Evolutionary conservation across 2,888 invertebrate genomes (phyloP).

Genomic region (Ophioninae sp.): DNA sequence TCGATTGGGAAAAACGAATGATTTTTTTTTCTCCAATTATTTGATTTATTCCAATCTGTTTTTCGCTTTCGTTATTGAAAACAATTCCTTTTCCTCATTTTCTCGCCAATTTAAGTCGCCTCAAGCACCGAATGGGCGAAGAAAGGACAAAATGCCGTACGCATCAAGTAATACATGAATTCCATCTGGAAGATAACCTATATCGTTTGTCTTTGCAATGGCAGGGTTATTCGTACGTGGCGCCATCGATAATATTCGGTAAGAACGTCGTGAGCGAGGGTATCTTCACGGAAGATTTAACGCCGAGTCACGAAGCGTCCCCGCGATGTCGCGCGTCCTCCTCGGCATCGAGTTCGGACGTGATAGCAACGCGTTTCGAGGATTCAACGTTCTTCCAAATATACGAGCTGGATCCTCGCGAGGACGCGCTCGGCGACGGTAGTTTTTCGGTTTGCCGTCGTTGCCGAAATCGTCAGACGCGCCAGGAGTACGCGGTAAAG

Average conservation of each 20-base stretch:
- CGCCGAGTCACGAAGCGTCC: background rate
- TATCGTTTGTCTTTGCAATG: constrained; percentile 8
- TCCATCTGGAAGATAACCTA: background rate
- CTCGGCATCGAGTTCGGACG: constrained; percentile 65
- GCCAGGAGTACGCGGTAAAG: constrained; percentile 93
- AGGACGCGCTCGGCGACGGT: constrained; percentile 91
- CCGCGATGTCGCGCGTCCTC: background rate
- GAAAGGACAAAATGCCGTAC: too few relatives aligned
- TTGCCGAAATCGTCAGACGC: constrained; percentile 88
- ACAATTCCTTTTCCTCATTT: too few relatives aligned
- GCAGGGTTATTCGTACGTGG: constrained; percentile 96
- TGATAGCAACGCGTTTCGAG: constrained; percentile 73
- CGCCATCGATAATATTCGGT: constrained; percentile 93
- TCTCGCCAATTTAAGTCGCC: too few relatives aligned
- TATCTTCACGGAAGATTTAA: constrained; percentile 83
- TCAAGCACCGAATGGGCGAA: too few relatives aligned
- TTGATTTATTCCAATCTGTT: too few relatives aligned
- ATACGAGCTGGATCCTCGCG: constrained; percentile 88
- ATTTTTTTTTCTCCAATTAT: too few relatives aligned
- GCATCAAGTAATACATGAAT: too few relatives aligned
- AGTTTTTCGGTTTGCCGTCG: constrained; percentile 93
- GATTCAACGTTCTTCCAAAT: constrained; percentile 93
- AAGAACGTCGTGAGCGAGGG: constrained; percentile 90
- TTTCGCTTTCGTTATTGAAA: too few relatives aligned
- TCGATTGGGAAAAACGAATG: too few relatives aligned